These are phyloP conservation scores for Ctenopoma multispine DNA, from an alignment of 2,797 vertebrate species.

Conservation along the genomic window DNA sequence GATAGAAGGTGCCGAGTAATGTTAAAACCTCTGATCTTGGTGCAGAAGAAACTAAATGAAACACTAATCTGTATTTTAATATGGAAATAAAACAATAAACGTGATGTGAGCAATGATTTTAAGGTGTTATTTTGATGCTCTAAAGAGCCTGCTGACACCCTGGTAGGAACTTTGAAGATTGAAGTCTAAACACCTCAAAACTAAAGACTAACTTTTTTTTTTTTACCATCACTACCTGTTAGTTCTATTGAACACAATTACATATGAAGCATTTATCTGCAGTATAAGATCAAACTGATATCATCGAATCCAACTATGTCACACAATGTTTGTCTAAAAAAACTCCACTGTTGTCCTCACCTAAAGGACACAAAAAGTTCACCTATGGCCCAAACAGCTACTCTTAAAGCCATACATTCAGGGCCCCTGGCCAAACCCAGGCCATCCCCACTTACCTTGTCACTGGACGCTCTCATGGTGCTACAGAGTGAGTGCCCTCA, in stretches of 20 bases:
- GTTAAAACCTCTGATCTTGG: too few relatives aligned
- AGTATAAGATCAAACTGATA: too few relatives aligned
- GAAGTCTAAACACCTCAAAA: neutral
- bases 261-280: neutral
- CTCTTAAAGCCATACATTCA: neutral
- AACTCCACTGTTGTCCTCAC: too few relatives aligned
- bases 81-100: too few relatives aligned
- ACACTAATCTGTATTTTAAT: too few relatives aligned
- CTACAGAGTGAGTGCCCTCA: constrained; percentile 47
- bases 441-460: constrained; percentile 67
- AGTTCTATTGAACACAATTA: neutral
- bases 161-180: neutral
- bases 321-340: too few relatives aligned
- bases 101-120: too few relatives aligned
- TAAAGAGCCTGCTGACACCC: too few relatives aligned
- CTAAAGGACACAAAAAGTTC: neutral
- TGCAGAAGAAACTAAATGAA: too few relatives aligned
- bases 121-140: too few relatives aligned
- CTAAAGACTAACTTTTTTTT: neutral
- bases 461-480: constrained; percentile 67
- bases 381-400: neutral
- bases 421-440: neutral
- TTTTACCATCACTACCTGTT: neutral
- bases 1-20: too few relatives aligned
- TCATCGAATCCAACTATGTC: too few relatives aligned